Evolutionary conservation across 2,113 vertebrate genomes (phyloP).

Genomic region (Notothenia rossii): DNA sequence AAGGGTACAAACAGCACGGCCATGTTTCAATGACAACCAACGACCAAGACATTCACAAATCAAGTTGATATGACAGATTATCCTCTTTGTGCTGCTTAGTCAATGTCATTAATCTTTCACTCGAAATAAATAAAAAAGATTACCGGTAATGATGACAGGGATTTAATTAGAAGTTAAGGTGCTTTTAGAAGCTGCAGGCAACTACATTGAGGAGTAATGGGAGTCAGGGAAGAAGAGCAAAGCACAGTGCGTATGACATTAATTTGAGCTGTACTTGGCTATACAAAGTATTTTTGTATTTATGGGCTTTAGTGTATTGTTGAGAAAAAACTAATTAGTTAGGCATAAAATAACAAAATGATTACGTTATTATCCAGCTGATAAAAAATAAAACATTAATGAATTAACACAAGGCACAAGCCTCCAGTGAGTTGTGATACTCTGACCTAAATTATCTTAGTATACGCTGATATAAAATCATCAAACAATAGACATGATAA

Average conservation of each 20-base stretch:
- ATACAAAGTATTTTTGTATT: neutral
- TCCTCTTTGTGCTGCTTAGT: constrained; percentile 64
- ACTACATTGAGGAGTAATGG: constrained; percentile 22
- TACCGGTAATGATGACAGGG: constrained; percentile 54
- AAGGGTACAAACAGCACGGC: constrained; percentile 15
- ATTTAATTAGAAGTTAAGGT: constrained; percentile 68
- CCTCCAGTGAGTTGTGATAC: neutral
- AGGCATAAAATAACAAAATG: constrained; percentile 9
- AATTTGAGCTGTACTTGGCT: constrained; percentile 9
- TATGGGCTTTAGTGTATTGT: neutral
- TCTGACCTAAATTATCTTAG: neutral
- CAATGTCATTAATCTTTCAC: constrained; percentile 72
- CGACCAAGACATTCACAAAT: constrained; percentile 73
- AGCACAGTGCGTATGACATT: neutral
- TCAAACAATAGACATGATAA: constrained; percentile 5
- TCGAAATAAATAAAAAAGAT: constrained; percentile 58
- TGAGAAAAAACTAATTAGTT: constrained; percentile 7
- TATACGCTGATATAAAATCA: neutral
- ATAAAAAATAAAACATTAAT: neutral
- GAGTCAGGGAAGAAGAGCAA: constrained; percentile 23
- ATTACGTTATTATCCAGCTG: neutral
- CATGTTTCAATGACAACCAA: constrained; percentile 60
- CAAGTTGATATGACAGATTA: constrained; percentile 67
- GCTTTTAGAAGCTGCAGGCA: constrained; percentile 42
- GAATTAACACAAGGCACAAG: neutral